phyloP scores from a whole-genome alignment of 2,888 invertebrate genomes.

The Latheticus oryzae region DNA sequence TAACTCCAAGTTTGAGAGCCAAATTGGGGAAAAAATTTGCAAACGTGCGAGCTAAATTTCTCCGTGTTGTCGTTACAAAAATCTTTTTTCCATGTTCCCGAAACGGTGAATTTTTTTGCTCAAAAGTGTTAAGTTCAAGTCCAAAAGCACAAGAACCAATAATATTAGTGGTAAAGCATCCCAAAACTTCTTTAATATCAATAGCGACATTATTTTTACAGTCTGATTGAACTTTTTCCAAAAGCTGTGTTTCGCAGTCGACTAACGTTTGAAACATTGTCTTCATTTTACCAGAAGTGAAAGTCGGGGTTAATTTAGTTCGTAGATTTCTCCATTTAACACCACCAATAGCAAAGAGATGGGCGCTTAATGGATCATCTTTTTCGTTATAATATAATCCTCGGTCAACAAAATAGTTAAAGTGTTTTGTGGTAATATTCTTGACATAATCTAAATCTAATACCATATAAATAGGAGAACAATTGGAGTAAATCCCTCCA shows the following conservation, averaged over 20 bases:
- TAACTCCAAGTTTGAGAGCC: slow-evolving; percentile 1
- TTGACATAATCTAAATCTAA: slow-evolving; percentile 10
- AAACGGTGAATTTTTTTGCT: slow-evolving; percentile 67
- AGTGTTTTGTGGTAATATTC: slow-evolving; percentile 67
- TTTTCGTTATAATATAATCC: slow-evolving; percentile 70
- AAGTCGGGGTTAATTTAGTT: slow-evolving; percentile 69
- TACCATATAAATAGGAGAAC: slow-evolving; percentile 1
- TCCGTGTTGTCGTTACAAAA: slow-evolving; percentile 45
- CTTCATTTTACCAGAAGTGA: slow-evolving; percentile 74
- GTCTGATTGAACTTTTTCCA: not conserved
- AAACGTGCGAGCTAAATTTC: no score
- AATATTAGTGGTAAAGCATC: slow-evolving; percentile 71
- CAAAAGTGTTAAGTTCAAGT: slow-evolving; percentile 69
- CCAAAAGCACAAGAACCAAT: slow-evolving; percentile 72
- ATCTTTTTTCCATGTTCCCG: slow-evolving; percentile 47
- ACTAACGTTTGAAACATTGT: slow-evolving; percentile 71
- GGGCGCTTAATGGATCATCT: slow-evolving; percentile 69
- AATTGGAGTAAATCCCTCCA: slow-evolving; percentile 1
- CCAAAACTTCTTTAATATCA: slow-evolving; percentile 66
- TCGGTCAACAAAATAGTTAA: slow-evolving; percentile 71
- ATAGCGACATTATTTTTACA: slow-evolving; percentile 2
- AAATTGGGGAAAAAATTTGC: slow-evolving; percentile 24
- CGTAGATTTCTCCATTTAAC: slow-evolving; percentile 23
- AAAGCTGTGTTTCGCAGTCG: slow-evolving; percentile 52
- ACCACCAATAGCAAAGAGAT: slow-evolving; percentile 58